These are phyloP conservation scores for Ageneiosus marmoratus DNA, from an alignment of 2,113 vertebrate species.

Conservation along the genomic window DNA sequence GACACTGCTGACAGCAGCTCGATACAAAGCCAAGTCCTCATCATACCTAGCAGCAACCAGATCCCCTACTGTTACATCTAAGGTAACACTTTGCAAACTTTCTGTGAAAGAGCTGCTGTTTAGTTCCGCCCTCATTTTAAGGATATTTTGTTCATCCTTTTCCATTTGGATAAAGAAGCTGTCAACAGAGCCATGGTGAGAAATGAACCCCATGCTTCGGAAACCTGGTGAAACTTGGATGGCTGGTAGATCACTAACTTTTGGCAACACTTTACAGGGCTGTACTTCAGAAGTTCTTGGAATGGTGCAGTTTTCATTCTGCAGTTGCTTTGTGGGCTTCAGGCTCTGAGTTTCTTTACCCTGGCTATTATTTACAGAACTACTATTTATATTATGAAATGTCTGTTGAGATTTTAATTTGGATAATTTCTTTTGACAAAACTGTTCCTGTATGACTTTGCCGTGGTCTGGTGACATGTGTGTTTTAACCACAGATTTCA, in stretches of 20 bases:
- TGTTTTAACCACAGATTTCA: conserved; percentile 4
- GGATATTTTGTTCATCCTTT: conserved; percentile 73
- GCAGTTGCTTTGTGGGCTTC: not conserved
- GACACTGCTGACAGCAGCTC: conserved; percentile 73
- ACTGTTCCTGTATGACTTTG: not conserved
- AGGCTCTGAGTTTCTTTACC: not conserved
- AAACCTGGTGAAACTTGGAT: conserved; percentile 64
- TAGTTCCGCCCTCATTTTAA: conserved; percentile 73
- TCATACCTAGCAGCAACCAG: conserved; percentile 72
- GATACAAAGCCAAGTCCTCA: conserved; percentile 74
- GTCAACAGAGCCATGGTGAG: conserved; percentile 64
- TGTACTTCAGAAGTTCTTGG: not conserved
- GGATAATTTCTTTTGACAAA: not conserved
- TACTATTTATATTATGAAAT: not conserved
- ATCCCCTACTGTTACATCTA: conserved; percentile 62
- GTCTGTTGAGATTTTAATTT: conserved; percentile 14
- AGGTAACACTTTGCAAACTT: conserved; percentile 36
- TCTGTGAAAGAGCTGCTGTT: conserved; percentile 60
- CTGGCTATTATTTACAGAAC: not conserved
- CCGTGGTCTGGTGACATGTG: not conserved
- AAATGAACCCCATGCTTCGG: conserved; percentile 69
- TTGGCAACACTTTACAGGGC: conserved; percentile 49
- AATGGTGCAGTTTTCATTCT: conserved; percentile 11
- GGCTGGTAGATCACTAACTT: conserved; percentile 66
- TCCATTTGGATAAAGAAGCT: conserved; percentile 81